Base-by-base conservation (phyloP, 64 coral and sea anemone species). In the Stylophora pistillata region DNA sequence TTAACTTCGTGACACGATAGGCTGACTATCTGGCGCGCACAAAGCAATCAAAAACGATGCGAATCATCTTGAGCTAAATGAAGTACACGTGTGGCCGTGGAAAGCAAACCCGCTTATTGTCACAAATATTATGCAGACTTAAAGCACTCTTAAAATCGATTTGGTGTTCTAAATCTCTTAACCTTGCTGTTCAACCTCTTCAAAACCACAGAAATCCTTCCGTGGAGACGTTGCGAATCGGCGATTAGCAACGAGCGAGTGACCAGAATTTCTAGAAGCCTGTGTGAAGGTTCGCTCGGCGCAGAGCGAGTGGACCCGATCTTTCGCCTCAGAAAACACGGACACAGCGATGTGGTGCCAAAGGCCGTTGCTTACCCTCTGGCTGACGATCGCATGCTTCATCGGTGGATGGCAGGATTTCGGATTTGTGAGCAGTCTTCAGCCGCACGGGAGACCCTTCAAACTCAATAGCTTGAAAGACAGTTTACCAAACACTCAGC, bases 381-480 rank as follows among this genome's bases (percentile, higher is more conserved):
- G 65, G 91, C 23, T 82, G 56, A 58, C 80, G 69, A 64, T 93
- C 20, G 88, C 81, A 83, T 88, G 62, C 78, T 93, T 77, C 68
- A 65, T 53, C 64, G 91, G 88, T 79, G 94, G 55, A 87, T 86
- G 65, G 74, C 72, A 76, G 41, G 77, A 95, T 88, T 70, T 82
- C 71, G 89, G 87, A 87, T 91, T 80, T 73, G 86, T 92, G 59
- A 88, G 77, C 47, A 60, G 74, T 15, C 73, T 56, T 68, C 60
- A 57, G 73, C 79, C 72, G 59, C 76, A 81, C 73, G 63, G 73
- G 79, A 95, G 89, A 88, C 86, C 85, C 94, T 95, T 90, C 72
- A 95, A 91, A 92, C 86, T 95, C 85, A 85, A 95, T 80, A 84
- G 89, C 79, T 95, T 95, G 74, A 88, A 72, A 91, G 94, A 92